A percentile compares a stretch with the other conserved stretches of the same genome.
Conservation (phyloP, 2,888 invertebrate species). For the Spicauda simplicius region DNA sequence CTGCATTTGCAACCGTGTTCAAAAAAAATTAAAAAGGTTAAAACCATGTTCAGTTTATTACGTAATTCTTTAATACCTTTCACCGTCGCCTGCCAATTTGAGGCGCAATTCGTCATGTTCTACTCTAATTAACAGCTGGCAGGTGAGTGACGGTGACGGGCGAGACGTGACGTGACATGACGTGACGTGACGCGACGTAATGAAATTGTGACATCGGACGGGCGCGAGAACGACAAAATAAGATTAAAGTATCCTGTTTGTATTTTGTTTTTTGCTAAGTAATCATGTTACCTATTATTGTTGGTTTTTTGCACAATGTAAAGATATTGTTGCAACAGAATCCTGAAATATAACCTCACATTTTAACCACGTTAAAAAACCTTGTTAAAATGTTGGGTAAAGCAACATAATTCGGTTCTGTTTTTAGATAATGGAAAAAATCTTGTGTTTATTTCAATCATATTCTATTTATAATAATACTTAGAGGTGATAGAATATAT, state of each 20-base stretch:
- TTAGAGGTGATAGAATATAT: no score
- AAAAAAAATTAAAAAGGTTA: constrained; percentile 12
- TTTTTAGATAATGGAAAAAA: no score
- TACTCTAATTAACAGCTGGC: constrained; percentile 79
- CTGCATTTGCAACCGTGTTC: background rate
- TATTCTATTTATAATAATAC: no score
- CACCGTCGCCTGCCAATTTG: constrained; percentile 26
- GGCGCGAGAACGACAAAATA: constrained; percentile 3
- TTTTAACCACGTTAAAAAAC: no score
- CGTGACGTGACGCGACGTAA: constrained; percentile 50
- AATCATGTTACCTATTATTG: no score
- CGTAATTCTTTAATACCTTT: constrained; percentile 30
- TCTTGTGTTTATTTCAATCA: no score
- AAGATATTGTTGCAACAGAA: no score
- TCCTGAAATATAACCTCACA: no score
- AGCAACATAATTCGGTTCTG: no score
- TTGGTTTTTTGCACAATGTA: no score
- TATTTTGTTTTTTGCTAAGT: background rate
- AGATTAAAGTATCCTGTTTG: background rate
- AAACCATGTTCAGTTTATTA: constrained; percentile 9
- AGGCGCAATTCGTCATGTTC: constrained; percentile 54
- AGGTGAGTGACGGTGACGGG: constrained; percentile 58
- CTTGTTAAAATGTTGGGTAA: no score
- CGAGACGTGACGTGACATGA: constrained; percentile 46
- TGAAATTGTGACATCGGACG: constrained; percentile 75